Conservation (phyloP, 2,797 vertebrate species). For the Delichon dasypus region DNA sequence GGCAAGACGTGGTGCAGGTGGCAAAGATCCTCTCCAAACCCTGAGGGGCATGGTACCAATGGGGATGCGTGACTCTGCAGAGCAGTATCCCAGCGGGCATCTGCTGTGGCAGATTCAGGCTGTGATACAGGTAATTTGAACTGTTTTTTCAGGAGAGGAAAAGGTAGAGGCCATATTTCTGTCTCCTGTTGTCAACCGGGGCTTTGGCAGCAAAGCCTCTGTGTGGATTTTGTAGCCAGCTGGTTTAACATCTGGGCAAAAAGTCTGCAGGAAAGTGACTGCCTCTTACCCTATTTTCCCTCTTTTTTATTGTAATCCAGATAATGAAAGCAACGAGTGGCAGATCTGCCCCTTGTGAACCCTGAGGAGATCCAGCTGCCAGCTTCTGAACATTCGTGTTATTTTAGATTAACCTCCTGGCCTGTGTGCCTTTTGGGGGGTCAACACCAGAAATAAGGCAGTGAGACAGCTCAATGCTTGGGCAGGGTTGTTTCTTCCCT, state of each 20-base stretch:
- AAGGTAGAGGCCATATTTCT: neutral
- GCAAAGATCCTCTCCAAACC: neutral
- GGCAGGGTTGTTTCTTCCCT: neutral
- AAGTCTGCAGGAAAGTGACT: constrained; percentile 6
- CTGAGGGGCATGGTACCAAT: neutral
- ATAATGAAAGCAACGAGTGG: constrained; percentile 12
- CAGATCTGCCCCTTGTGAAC: neutral
- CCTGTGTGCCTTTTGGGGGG: neutral
- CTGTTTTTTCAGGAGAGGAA: neutral
- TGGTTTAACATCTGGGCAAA: constrained; percentile 8
- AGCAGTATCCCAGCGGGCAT: rapidly evolving
- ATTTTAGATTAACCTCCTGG: constrained; percentile 29
- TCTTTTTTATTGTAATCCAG: constrained; percentile 46
- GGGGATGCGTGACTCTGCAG: neutral
- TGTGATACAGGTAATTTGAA: neutral
- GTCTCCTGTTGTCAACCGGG: neutral
- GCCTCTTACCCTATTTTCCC: neutral
- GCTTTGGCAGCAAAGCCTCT: neutral
- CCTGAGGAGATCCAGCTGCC: neutral
- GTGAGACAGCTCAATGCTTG: neutral
- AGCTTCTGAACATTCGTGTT: constrained; percentile 18
- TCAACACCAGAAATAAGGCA: neutral
- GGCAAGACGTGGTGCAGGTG: neutral
- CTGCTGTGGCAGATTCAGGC: neutral
- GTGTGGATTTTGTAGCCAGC: neutral